These are phyloP conservation scores for Hylyphantes graminicola DNA, from an alignment of 1,140 invertebrate species.

Conservation along the genomic window DNA sequence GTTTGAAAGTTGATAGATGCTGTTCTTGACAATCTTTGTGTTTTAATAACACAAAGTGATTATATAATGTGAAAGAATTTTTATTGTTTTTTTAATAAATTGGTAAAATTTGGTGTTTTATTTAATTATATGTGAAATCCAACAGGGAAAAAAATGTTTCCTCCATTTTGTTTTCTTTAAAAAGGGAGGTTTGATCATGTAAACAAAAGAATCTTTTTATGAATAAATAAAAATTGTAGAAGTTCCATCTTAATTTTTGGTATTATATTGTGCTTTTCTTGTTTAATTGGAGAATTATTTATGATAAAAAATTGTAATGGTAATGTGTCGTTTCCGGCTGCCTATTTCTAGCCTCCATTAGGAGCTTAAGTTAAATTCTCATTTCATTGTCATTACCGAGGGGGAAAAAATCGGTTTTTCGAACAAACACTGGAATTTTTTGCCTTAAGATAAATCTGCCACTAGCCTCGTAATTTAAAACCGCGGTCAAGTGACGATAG, in stretches of 20 bases:
- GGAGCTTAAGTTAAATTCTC: too few relatives aligned
- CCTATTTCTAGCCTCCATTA: too few relatives aligned
- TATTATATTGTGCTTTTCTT: too few relatives aligned
- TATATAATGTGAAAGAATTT: slow-evolving; percentile 13
- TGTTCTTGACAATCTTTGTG: slow-evolving; percentile 60
- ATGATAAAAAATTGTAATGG: too few relatives aligned
- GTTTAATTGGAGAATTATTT: too few relatives aligned
- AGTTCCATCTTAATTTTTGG: background rate
- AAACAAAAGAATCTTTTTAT: slow-evolving; percentile 29
- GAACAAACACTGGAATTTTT: too few relatives aligned
- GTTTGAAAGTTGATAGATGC: slow-evolving; percentile 21
- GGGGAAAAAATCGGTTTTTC: too few relatives aligned
- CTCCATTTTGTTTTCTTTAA: slow-evolving; percentile 26
- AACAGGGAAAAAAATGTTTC: slow-evolving; percentile 14
- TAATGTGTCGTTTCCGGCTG: too few relatives aligned
- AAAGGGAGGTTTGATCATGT: slow-evolving; percentile 33
- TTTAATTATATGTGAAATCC: slow-evolving; percentile 29
- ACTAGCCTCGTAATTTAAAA: too few relatives aligned
- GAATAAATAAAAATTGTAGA: slow-evolving; percentile 34
- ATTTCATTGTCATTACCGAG: too few relatives aligned
- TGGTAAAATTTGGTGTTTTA: slow-evolving; percentile 32
- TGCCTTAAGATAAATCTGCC: too few relatives aligned
- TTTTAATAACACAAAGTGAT: slow-evolving; percentile 51
- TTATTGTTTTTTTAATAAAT: slow-evolving; percentile 9
- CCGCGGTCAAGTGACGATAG: too few relatives aligned